Evolutionary conservation across 2,888 invertebrate species (phyloP).

Genomic region (Cistogaster globosa): DNA sequence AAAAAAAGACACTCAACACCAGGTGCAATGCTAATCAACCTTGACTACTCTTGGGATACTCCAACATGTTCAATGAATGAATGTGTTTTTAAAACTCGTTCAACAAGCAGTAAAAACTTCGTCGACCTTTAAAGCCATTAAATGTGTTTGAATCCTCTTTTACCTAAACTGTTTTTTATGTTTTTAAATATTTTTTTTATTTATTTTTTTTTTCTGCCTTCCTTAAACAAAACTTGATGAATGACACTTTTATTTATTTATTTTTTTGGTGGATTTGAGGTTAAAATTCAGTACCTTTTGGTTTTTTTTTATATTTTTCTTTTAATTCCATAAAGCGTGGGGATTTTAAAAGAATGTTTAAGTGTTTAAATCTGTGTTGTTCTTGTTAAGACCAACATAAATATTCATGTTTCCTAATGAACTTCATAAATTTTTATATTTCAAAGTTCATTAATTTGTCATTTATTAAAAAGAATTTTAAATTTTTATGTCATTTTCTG

Average conservation of each 20-base stretch:
- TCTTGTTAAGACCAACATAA: slow-evolving; percentile 39
- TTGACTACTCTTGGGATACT: slow-evolving; percentile 47
- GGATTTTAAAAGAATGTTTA: slow-evolving; percentile 40
- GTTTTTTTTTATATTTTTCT: background rate
- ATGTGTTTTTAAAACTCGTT: slow-evolving; percentile 21
- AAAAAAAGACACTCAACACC: slow-evolving; percentile 47
- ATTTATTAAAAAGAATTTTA: slow-evolving; percentile 23
- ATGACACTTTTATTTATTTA: slow-evolving; percentile 58
- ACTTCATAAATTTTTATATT: slow-evolving; percentile 38
- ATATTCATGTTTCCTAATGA: slow-evolving; percentile 62
- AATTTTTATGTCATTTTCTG: background rate
- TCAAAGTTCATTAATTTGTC: slow-evolving; percentile 58
- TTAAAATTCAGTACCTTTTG: slow-evolving; percentile 23
- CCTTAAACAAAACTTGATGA: slow-evolving; percentile 49
- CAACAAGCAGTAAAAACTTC: slow-evolving; percentile 11
- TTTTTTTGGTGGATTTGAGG: background rate
- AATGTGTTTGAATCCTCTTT: slow-evolving; percentile 25
- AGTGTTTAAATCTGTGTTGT: slow-evolving; percentile 1
- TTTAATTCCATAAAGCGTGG: slow-evolving; percentile 2
- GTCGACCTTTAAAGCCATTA: slow-evolving; percentile 6
- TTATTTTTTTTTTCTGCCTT: background rate
- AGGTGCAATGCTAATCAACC: slow-evolving; percentile 69
- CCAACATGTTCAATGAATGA: slow-evolving; percentile 16
- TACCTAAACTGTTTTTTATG: slow-evolving; percentile 29
- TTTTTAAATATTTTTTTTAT: slow-evolving; percentile 30